Conservation (phyloP, 2,888 invertebrate genomes). For the Parnassius apollo region DNA sequence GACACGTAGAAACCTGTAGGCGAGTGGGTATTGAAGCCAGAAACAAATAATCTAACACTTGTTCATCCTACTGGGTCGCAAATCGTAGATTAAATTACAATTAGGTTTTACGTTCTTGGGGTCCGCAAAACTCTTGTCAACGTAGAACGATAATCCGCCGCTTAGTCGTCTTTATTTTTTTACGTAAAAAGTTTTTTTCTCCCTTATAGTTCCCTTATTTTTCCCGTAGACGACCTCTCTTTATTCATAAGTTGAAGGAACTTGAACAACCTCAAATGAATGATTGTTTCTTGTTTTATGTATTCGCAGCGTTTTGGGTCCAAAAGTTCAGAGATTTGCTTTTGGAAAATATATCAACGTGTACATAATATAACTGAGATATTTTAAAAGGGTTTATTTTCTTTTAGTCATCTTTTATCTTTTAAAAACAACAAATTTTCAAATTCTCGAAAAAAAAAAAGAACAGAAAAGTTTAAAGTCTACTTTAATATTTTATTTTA, state of each 20-base stretch:
- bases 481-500: no score
- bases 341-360: conserved; percentile 38
- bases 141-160: conserved; percentile 70
- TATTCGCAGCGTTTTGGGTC: conserved; percentile 75
- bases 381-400: background rate
- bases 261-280: conserved; percentile 77
- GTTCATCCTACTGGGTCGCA: conserved; percentile 54
- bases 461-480: background rate
- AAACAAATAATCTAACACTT: conserved; percentile 59
- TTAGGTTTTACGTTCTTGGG: conserved; percentile 36
- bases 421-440: background rate
- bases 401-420: background rate
- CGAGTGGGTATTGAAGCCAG: conserved; percentile 2
- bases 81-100: conserved; percentile 36
- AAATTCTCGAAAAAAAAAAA: background rate
- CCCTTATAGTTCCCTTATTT: conserved; percentile 71
- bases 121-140: conserved; percentile 72
- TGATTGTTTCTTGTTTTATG: conserved; percentile 80
- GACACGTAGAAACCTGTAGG: background rate
- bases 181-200: conserved; percentile 69
- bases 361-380: conserved; percentile 22
- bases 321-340: conserved; percentile 71
- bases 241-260: conserved; percentile 78
- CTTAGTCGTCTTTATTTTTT: conserved; percentile 65
- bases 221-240: conserved; percentile 65